phyloP scores from a whole-genome alignment of 2,113 vertebrate genomes.

The Psittacara wagleri region DNA sequence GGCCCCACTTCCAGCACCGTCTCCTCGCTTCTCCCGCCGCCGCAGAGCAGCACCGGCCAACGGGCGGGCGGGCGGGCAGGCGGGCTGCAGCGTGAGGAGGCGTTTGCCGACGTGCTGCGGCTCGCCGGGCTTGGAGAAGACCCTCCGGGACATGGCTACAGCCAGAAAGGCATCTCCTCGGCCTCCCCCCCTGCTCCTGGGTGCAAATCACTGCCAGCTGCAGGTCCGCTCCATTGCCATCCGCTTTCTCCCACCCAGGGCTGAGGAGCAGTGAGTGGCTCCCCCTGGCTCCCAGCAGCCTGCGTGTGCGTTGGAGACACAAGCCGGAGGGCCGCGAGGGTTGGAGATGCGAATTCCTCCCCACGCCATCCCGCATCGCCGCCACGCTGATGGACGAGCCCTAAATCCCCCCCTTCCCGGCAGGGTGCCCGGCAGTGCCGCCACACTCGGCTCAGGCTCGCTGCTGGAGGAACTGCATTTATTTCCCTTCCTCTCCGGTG shows the following conservation, averaged over 20 bases:
- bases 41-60: background rate
- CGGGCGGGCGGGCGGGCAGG: background rate
- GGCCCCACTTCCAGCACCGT: background rate
- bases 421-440: background rate
- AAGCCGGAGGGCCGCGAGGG: background rate
- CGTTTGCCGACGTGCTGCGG: background rate
- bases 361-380: background rate
- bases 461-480: conserved; percentile 20
- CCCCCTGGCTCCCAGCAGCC: background rate
- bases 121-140: background rate
- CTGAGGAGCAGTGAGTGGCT: accelerated
- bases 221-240: background rate
- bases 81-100: background rate
- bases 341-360: background rate
- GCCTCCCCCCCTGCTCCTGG: background rate
- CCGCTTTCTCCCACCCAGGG: background rate
- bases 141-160: background rate
- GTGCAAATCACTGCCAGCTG: background rate
- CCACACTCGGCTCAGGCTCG: background rate
- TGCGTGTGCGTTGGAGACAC: background rate
- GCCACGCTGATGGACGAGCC: accelerated
- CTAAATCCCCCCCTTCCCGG: background rate
- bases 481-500: conserved; percentile 38
- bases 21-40: background rate
- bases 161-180: background rate